Evolutionary conservation across 2,797 vertebrate genomes (phyloP).

Genomic region (Cirrhinus mrigala): DNA sequence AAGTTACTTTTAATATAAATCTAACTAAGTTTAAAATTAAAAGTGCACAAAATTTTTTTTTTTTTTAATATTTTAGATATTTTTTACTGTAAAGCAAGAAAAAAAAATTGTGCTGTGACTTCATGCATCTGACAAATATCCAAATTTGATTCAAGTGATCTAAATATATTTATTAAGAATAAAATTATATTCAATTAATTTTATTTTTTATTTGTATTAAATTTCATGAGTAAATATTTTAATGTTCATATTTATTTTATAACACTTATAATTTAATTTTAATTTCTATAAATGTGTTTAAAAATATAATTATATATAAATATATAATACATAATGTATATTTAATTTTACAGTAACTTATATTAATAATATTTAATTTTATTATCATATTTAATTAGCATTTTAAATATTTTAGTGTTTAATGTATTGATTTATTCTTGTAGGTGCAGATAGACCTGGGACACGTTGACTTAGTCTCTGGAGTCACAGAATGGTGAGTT

Average conservation of each 20-base stretch:
- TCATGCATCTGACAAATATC: too few relatives aligned
- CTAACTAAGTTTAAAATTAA: background rate
- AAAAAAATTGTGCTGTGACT: too few relatives aligned
- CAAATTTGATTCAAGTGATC: too few relatives aligned
- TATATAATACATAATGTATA: too few relatives aligned
- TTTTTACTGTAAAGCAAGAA: background rate
- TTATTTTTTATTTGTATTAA: background rate
- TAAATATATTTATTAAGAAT: too few relatives aligned
- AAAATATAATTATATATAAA: too few relatives aligned
- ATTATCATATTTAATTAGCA: background rate
- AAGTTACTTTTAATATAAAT: background rate
- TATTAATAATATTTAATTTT: background rate
- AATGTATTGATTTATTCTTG: conserved; percentile 30
- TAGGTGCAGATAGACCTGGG: conserved; percentile 87
- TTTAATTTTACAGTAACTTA: background rate
- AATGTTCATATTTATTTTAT: background rate
- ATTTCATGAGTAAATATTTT: background rate
- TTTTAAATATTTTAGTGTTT: background rate
- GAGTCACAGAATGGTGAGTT: conserved; percentile 87
- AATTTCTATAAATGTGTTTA: too few relatives aligned
- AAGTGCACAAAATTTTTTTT: too few relatives aligned
- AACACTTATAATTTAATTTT: too few relatives aligned
- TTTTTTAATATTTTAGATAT: background rate
- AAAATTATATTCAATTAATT: too few relatives aligned
- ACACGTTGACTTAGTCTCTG: conserved; percentile 80